These are phyloP conservation scores for Hypotaenidia philippensis DNA, from an alignment of 2,797 vertebrate genomes.

Conservation along the genomic window DNA sequence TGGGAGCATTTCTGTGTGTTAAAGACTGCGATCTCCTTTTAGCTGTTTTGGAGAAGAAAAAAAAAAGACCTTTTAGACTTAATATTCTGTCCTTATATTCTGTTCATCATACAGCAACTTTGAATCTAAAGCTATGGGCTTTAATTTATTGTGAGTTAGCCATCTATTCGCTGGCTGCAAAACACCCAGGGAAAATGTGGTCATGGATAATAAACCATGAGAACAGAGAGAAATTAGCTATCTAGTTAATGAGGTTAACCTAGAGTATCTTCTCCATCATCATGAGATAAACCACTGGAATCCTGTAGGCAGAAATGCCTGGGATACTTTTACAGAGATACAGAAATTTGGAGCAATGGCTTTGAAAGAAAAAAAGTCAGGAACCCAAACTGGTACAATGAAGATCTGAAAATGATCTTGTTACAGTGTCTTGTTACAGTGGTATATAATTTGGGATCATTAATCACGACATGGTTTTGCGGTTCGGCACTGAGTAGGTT, in stretches of 20 bases:
- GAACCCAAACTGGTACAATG: not conserved
- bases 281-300: not conserved
- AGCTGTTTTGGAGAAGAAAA: not conserved
- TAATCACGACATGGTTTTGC: not conserved
- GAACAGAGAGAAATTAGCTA: not conserved
- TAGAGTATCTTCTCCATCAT: not conserved
- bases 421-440: not conserved
- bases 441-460: not conserved
- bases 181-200: constrained; percentile 1
- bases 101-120: not conserved
- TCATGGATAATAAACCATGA: not conserved
- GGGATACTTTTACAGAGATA: not conserved
- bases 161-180: not conserved
- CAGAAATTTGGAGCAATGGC: not conserved
- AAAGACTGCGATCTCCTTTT: not conserved
- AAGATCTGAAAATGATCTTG: not conserved
- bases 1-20: not conserved
- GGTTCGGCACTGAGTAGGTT: not conserved
- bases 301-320: not conserved
- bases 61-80: not conserved
- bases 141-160: constrained; percentile 4
- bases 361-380: not conserved
- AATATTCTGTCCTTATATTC: not conserved
- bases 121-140: not conserved
- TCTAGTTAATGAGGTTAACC: constrained; percentile 6